phyloP scores from a whole-genome alignment of 2,797 vertebrate species.

The Chaenodraco wilsoni region DNA sequence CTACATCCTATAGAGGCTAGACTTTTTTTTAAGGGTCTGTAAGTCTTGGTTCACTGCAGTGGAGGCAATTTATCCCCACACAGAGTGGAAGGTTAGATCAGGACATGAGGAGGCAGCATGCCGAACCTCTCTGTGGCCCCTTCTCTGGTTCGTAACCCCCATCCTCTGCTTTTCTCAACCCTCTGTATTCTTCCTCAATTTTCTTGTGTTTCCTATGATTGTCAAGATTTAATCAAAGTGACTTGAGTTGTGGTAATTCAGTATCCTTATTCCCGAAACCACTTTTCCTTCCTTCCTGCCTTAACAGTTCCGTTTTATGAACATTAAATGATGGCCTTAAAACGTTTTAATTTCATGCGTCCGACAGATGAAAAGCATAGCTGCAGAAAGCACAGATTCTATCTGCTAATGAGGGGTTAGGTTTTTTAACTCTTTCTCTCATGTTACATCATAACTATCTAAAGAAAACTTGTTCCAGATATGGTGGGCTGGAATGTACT shows the following conservation, averaged over 20 bases:
- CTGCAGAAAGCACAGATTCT: conserved; percentile 43
- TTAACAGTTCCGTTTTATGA: conserved; percentile 26
- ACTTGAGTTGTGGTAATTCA: conserved; percentile 26
- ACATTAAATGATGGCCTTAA: conserved; percentile 36
- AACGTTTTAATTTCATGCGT: conserved; percentile 48
- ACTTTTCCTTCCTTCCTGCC: conserved; percentile 26
- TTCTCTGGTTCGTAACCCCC: conserved; percentile 37
- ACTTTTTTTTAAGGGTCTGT: conserved; percentile 38
- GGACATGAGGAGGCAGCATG: conserved; percentile 59
- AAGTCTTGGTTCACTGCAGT: conserved; percentile 26
- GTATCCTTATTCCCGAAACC: conserved; percentile 24
- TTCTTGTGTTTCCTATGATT: conserved; percentile 26
- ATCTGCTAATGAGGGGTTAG: conserved; percentile 23
- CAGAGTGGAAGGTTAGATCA: conserved; percentile 58
- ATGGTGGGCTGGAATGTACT: conserved; percentile 15
- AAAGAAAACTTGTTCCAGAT: conserved; percentile 26
- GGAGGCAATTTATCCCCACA: conserved; percentile 36
- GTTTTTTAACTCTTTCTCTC: conserved; percentile 26
- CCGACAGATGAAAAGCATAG: conserved; percentile 40
- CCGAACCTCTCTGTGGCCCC: conserved; percentile 62
- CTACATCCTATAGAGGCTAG: conserved; percentile 24
- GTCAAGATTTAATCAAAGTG: conserved; percentile 38
- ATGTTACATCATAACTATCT: conserved; percentile 21
- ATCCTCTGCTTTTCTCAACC: conserved; percentile 20
- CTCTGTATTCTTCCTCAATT: conserved; percentile 20